Base-by-base conservation (phyloP, 2,797 vertebrate species). In the Pipistrellus pipistrellus region DNA sequence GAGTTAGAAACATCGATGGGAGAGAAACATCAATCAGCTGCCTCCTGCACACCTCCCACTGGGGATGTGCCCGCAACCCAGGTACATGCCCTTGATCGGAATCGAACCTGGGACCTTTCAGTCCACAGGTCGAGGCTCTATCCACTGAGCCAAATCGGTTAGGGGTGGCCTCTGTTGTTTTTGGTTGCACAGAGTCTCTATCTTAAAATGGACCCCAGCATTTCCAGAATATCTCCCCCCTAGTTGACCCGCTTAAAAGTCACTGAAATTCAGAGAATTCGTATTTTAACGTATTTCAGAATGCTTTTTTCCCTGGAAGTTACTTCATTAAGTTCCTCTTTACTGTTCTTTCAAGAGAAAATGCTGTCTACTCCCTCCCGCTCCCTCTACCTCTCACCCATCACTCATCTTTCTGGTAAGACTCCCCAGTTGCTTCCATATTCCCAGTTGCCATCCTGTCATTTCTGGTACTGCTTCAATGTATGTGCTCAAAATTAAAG, bases 211-310 rank as follows among this genome's bases (percentile, higher is more conserved):
- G 46, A 13, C 41, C 7, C 25, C 15, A 12, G 68, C 17, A 62
- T 20, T 81, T 66, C 51, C 21, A 20, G 41, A 77, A 73, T 15
- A 90, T 69, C 73, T 84, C 12, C 21, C 72, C 11, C 25, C 30
- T 27, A 30, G 32, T 51, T 8, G 64, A 62, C 41, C 2, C 4
- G 75, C 30, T 76, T 78, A 69, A 83, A 90, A 9, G 35, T 9
- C 51, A 88, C 9, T 4, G 17, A 27, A 76, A 77, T 17, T 59
- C 32, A 59, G 27, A 90, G 1, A 68, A 6, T 8, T 59, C 35
- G n/a, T 9, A 41, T 73, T 91, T 73, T 88, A 62, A 69, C 27
- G 17, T 41, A 75, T 51, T 86, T 78, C 17, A 75, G 90, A 93
- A 62, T 85, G 23, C 7, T 72, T 30, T 30, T 93, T 30, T 0